These are phyloP conservation scores for Neodiprion lecontei DNA, from an alignment of 1,140 invertebrate species.

Conservation along the genomic window DNA sequence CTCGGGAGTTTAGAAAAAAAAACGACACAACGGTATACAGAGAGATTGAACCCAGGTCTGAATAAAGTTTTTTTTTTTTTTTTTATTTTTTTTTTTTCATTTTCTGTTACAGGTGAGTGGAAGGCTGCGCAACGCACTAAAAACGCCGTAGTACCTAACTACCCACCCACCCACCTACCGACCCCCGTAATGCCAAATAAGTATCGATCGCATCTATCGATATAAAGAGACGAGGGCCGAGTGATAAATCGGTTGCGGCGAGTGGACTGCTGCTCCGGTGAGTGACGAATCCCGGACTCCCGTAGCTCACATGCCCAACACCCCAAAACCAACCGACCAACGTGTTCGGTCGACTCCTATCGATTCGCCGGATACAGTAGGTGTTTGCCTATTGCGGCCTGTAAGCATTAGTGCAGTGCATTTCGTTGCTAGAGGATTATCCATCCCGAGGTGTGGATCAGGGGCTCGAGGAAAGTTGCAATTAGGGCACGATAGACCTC, in stretches of 20 bases:
- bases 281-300: constrained; percentile 60
- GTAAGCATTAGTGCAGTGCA: neutral
- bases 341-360: constrained; percentile 30
- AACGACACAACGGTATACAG: too few relatives aligned
- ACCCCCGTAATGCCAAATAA: constrained; percentile 64
- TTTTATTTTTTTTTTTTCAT: neutral
- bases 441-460: neutral
- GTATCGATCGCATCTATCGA: constrained; percentile 60
- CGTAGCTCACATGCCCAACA: constrained; percentile 55
- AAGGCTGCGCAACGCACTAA: constrained; percentile 50
- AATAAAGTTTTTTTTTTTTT: neutral
- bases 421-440: neutral
- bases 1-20: too few relatives aligned
- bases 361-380: constrained; percentile 31
- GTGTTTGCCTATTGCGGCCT: constrained; percentile 30
- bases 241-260: constrained; percentile 60
- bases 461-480: constrained; percentile 2
- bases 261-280: constrained; percentile 61
- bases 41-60: too few relatives aligned
- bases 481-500: neutral
- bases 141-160: neutral
- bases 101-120: constrained; percentile 61
- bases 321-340: constrained; percentile 37
- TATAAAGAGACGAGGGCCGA: constrained; percentile 42
- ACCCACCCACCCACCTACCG: constrained; percentile 25